Evolutionary conservation across 2,888 invertebrate species (phyloP).

Genomic region (Margaritifera margaritifera): DNA sequence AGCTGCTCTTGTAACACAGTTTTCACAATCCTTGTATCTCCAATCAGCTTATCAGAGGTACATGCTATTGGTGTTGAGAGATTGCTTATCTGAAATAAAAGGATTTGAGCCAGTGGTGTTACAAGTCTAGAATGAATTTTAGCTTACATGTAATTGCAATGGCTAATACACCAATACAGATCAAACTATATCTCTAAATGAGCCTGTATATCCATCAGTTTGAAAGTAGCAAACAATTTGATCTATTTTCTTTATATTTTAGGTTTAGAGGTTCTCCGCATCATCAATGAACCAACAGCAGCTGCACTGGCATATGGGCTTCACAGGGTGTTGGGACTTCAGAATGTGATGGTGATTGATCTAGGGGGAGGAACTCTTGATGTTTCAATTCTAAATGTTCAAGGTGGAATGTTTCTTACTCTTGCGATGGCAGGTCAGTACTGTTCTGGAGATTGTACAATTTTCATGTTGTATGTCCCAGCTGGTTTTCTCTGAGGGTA

Average conservation of each 20-base stretch:
- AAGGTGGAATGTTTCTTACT: conserved; percentile 75
- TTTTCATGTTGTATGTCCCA: not conserved
- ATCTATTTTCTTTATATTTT: conserved; percentile 12
- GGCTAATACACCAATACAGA: no score
- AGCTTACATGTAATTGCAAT: no score
- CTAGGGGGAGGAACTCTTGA: conserved; percentile 74
- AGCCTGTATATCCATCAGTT: no score
- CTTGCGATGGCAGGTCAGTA: conserved; percentile 74
- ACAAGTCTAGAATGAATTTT: no score
- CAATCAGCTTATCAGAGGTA: no score
- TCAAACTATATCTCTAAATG: no score
- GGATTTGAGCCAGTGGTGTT: no score
- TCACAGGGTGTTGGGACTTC: conserved; percentile 73
- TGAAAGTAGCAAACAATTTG: no score
- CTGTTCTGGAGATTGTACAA: not conserved
- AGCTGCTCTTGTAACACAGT: no score
- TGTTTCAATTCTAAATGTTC: conserved; percentile 74
- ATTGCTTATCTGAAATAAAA: no score
- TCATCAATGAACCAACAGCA: conserved; percentile 76
- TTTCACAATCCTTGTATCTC: no score
- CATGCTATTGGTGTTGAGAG: no score
- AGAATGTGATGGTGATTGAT: conserved; percentile 74
- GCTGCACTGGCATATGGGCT: conserved; percentile 76
- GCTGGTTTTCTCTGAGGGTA: not conserved
- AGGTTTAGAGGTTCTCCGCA: conserved; percentile 73